These are phyloP conservation scores for Scomberomorus guttatus DNA, from an alignment of 2,797 vertebrate species.

Conservation along the genomic window DNA sequence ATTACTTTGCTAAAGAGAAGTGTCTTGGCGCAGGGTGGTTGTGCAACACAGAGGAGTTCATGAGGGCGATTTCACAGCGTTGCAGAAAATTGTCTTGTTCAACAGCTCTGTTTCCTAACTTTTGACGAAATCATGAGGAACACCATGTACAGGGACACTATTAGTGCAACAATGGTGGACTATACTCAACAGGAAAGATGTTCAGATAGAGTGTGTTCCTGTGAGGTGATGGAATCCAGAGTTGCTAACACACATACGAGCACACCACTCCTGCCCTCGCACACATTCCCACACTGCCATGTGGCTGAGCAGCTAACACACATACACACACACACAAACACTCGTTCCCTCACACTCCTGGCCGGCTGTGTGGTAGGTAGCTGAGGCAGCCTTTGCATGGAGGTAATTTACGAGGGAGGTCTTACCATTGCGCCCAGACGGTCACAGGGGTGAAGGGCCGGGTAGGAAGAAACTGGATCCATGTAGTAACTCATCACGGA, in stretches of 20 bases:
- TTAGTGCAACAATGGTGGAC: constrained; percentile 38
- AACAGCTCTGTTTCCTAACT: constrained; percentile 67
- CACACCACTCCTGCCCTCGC: constrained; percentile 37
- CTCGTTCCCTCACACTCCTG: constrained; percentile 38
- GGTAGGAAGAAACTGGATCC: constrained; percentile 87
- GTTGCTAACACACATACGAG: constrained; percentile 34
- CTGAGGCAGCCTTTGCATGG: constrained; percentile 64
- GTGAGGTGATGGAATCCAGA: constrained; percentile 70
- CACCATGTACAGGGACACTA: constrained; percentile 46
- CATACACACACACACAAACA: constrained; percentile 29
- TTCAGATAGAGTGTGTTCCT: constrained; percentile 39
- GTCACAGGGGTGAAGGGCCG: constrained; percentile 86
- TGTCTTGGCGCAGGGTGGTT: constrained; percentile 47
- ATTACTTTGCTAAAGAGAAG: constrained; percentile 59
- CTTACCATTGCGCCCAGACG: constrained; percentile 90
- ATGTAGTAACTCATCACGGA: constrained; percentile 94
- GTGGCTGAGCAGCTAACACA: constrained; percentile 43
- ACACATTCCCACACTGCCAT: constrained; percentile 59
- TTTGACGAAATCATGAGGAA: constrained; percentile 63
- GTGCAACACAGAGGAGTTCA: constrained; percentile 59
- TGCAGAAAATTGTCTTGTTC: constrained; percentile 58
- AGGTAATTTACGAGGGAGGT: constrained; percentile 84
- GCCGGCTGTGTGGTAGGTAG: constrained; percentile 75
- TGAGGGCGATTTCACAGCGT: constrained; percentile 52
- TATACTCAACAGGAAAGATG: constrained; percentile 28